Percentiles rank a stretch among this genome's conserved stretches.
These are phyloP conservation scores for Vidua chalybeata DNA, from an alignment of 2,113 vertebrate species.

Conservation along the genomic window DNA sequence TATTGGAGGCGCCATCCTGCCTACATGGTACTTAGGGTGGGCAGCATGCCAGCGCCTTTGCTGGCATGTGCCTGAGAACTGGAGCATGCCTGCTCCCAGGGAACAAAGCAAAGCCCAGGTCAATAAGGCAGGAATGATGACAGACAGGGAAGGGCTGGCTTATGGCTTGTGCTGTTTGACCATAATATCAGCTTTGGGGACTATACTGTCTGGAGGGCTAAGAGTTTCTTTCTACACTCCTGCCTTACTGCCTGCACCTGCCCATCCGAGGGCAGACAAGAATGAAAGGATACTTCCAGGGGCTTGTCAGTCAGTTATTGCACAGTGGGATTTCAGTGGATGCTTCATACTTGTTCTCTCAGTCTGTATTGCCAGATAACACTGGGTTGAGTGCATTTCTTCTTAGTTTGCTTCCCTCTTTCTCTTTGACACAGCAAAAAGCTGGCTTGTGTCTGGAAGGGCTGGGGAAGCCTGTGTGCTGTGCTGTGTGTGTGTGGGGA, in stretches of 20 bases:
- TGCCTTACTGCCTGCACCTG: constrained; percentile 65
- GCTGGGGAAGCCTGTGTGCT: not conserved
- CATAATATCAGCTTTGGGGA: constrained; percentile 34
- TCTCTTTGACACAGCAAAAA: not conserved
- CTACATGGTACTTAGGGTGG: constrained; percentile 71
- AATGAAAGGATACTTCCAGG: constrained; percentile 39
- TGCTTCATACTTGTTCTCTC: not conserved
- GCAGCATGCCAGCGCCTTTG: constrained; percentile 72
- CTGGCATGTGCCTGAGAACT: constrained; percentile 69
- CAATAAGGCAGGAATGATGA: constrained; percentile 80
- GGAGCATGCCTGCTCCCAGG: constrained; percentile 67
- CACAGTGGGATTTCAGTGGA: not conserved
- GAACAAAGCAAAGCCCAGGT: constrained; percentile 67
- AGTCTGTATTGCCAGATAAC: not conserved
- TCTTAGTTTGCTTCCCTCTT: not conserved
- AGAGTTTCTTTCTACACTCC: constrained; percentile 67
- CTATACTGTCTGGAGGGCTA: constrained; percentile 51
- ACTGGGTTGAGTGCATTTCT: not conserved
- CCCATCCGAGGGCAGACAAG: constrained; percentile 14
- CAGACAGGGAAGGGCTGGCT: constrained; percentile 80
- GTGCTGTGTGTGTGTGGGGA: not conserved
- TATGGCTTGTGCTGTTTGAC: constrained; percentile 18
- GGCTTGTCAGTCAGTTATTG: not conserved
- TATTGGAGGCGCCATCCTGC: constrained; percentile 81
- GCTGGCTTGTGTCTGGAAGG: not conserved